These are phyloP conservation scores for Xenops minutus DNA, from an alignment of 2,797 vertebrate genomes.

Conservation along the genomic window DNA sequence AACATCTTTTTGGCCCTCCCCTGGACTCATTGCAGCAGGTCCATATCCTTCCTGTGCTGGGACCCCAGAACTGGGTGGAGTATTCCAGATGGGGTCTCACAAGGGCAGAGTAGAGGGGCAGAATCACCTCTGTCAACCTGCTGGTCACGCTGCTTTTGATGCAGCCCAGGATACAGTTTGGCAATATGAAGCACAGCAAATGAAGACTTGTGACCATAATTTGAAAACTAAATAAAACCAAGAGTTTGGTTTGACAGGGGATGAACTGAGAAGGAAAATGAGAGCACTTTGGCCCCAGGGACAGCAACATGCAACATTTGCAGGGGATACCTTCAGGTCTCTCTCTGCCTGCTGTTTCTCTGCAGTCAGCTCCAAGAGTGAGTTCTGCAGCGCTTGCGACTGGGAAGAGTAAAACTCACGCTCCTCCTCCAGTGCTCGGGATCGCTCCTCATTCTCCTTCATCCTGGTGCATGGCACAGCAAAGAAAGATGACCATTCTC, in stretches of 20 bases:
- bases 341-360: conserved; percentile 93
- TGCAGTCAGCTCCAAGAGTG: conserved; percentile 86
- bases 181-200: background rate
- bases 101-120: background rate
- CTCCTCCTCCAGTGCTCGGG: conserved; percentile 87
- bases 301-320: background rate
- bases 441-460: conserved; percentile 86
- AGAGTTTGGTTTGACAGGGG: background rate
- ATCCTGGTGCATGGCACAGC: conserved; percentile 75
- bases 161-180: background rate
- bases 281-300: background rate
- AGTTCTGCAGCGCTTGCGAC: conserved; percentile 88
- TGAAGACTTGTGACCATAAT: background rate
- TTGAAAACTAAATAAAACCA: background rate
- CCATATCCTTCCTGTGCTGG: background rate
- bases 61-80: background rate
- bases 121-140: background rate
- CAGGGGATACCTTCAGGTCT: conserved; percentile 87
- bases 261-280: background rate
- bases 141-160: background rate
- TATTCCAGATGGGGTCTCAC: background rate
- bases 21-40: background rate
- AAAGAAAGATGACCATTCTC: background rate
- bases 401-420: conserved; percentile 90
- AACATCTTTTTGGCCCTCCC: background rate